Conservation (phyloP, 2,888 invertebrate genomes). For the Drosophila mayaguana region DNA sequence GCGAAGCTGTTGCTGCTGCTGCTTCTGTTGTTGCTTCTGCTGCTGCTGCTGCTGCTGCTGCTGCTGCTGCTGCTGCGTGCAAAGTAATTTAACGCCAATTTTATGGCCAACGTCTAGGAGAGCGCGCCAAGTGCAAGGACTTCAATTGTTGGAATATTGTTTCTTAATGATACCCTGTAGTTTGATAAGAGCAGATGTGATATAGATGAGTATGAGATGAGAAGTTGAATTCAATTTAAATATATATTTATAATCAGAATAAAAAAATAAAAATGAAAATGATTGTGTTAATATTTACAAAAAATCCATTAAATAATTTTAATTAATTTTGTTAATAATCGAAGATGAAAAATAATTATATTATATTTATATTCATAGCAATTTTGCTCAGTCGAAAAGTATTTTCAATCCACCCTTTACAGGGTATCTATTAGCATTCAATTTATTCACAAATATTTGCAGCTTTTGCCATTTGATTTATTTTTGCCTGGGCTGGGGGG, state of each 20-base stretch:
- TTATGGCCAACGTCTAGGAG: constrained; percentile 54
- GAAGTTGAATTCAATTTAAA: not conserved
- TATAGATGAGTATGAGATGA: too few species aligned
- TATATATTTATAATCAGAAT: too few species aligned
- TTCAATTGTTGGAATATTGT: constrained; percentile 23
- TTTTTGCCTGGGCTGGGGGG: constrained; percentile 28
- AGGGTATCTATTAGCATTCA: not conserved
- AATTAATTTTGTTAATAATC: too few species aligned
- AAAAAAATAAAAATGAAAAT: too few species aligned
- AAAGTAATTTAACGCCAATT: constrained; percentile 76
- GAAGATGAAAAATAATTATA: too few species aligned
- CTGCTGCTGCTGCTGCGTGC: constrained; percentile 56
- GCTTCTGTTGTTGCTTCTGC: constrained; percentile 56
- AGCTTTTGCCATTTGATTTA: constrained; percentile 27
- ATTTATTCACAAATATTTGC: not conserved
- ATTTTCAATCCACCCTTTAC: not conserved
- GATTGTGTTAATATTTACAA: too few species aligned
- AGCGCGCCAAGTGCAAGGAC: constrained; percentile 19
- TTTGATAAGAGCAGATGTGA: not conserved
- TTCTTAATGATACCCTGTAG: constrained; percentile 17
- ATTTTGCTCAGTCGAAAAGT: not conserved
- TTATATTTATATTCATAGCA: too few species aligned
- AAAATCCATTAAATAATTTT: too few species aligned
- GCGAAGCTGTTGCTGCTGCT: constrained; percentile 19
- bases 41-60: constrained; percentile 12